Percentiles rank a stretch among this genome's conserved stretches.
phyloP scores from a whole-genome alignment of 2,797 vertebrate species.

The Acanthornis magna region DNA sequence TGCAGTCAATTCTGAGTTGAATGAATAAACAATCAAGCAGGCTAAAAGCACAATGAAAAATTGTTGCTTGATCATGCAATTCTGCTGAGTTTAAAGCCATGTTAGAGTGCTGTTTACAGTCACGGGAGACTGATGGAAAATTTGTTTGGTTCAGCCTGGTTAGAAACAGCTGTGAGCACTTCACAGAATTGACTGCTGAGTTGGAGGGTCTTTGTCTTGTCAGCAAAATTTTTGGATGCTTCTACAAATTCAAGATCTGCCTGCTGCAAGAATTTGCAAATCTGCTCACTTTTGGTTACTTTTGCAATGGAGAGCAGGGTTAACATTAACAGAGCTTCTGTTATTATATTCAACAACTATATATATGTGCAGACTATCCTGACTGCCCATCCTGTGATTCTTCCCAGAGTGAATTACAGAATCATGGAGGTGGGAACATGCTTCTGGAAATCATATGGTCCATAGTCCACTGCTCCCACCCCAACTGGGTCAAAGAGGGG shows the following conservation, averaged over 20 bases:
- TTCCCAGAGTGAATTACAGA: not conserved
- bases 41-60: not conserved
- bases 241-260: not conserved
- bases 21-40: not conserved
- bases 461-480: fast-evolving
- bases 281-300: not conserved
- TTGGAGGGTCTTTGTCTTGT: not conserved
- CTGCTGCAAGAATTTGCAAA: not conserved
- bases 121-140: not conserved
- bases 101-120: not conserved
- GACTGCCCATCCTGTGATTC: not conserved
- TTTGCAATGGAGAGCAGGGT: not conserved
- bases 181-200: constrained; percentile 7
- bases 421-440: not conserved
- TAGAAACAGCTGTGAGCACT: constrained; percentile 56
- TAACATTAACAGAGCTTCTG: not conserved
- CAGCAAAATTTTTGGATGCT: not conserved
- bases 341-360: not conserved
- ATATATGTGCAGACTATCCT: not conserved
- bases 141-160: constrained; percentile 11
- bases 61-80: not conserved
- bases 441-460: not conserved
- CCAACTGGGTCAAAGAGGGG: fast-evolving
- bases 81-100: not conserved
- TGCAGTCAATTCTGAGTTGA: not conserved